Base-by-base conservation (phyloP, 2,888 invertebrate genomes). In the Ectemnius cavifrons region DNA sequence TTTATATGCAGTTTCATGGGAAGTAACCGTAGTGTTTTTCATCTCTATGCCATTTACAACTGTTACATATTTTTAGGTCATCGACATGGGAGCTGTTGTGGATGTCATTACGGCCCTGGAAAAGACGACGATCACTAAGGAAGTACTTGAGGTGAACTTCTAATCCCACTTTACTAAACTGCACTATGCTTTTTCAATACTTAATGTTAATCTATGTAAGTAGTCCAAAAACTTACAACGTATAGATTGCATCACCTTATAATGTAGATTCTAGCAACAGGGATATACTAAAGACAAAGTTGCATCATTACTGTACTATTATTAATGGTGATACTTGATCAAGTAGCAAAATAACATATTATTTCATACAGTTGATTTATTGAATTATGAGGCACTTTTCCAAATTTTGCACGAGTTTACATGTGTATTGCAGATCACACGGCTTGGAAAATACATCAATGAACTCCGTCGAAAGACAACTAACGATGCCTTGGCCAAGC, bases 51-150 rank as follows among this genome's bases (percentile, higher is more conserved):
- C 11, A 37, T 37, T 37, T 37, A 37, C 37, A 37, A 37, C 8
- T 37, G 37, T 37, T 37, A 37, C 37, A 37, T 37, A 67, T 71
- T 78, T 77, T 28, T 92, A 98, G 98, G 98, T 98, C 94, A 95
- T 97, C 94, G 96, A 98, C 94, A 96, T 97, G 96, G 95, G 95
- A 91, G 94, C 95, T 91, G 97, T 98, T 92, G 94, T 97, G 93
- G 97, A 97, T 93, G 96, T 98, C 93, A 96, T 98, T 93, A 94
- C 96, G 92, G 93, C 95, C 92, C 93, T 98, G 95, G 98, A 98
- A 93, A 95, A 94, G 93, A 95, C 95, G 92, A 94, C 95, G 92
- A 95, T 97, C 93, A 97, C 97, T 92, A 96, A 96, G 93, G 97
- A 97, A 93, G 93, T 95, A 92, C 92, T 97, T 92, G 97, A 96